Conservation (phyloP, 2,113 vertebrate genomes). For the Dinomys branickii region DNA sequence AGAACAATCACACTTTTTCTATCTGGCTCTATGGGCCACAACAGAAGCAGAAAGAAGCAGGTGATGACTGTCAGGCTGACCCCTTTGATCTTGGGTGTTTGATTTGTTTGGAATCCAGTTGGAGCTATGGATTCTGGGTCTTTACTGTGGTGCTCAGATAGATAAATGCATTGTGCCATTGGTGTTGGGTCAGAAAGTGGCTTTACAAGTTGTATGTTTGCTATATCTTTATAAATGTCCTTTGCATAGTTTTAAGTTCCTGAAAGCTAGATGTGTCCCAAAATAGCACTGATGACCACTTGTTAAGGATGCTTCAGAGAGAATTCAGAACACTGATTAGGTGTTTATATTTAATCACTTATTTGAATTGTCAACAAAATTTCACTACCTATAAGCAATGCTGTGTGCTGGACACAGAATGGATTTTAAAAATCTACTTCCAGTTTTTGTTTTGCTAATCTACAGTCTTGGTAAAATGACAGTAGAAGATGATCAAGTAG, state of each 20-base stretch:
- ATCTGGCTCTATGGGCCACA: neutral
- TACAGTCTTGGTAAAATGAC: neutral
- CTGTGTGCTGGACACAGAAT: neutral
- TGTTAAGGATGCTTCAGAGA: neutral
- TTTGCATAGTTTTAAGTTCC: neutral
- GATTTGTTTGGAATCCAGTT: neutral
- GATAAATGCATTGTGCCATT: neutral
- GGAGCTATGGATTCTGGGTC: neutral
- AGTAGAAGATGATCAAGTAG: neutral
- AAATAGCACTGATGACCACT: neutral
- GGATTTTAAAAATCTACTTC: neutral
- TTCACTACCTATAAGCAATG: neutral
- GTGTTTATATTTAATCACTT: neutral
- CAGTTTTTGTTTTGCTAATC: neutral
- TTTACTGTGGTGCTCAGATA: neutral
- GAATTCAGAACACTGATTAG: neutral
- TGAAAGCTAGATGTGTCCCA: neutral
- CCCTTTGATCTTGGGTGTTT: neutral
- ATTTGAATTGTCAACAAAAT: neutral
- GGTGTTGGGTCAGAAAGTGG: neutral
- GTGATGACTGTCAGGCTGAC: neutral
- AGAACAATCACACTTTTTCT: neutral
- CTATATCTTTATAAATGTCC: neutral
- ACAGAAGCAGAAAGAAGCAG: neutral
- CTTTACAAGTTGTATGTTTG: neutral